phyloP scores from a whole-genome alignment of 2,888 invertebrate species.

The Osedax frankpressi region DNA sequence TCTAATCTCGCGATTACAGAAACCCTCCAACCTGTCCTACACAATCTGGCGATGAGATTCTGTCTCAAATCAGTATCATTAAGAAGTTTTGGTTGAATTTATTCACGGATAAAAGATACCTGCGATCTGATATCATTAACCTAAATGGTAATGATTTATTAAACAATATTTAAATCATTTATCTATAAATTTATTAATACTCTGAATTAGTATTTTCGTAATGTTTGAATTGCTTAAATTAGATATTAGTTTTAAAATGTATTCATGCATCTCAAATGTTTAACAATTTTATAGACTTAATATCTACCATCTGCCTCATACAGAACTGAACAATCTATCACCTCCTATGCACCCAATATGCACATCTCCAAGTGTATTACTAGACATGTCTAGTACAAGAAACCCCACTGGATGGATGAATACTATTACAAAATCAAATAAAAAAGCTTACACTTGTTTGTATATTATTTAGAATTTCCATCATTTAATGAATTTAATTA shows the following conservation, averaged over 20 bases:
- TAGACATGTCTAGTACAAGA: neutral
- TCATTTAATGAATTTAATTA: too few species aligned
- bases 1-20: too few species aligned
- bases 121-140: conserved; percentile 33
- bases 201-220: too few species aligned
- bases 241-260: too few species aligned
- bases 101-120: conserved; percentile 54
- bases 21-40: conserved; percentile 67
- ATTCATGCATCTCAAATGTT: too few species aligned
- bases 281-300: neutral
- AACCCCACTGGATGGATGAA: neutral
- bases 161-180: neutral
- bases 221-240: too few species aligned
- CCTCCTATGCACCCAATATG: neutral
- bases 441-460: too few species aligned
- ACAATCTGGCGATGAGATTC: conserved; percentile 61
- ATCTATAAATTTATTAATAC: neutral
- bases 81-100: conserved; percentile 90
- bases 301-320: neutral
- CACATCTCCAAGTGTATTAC: neutral
- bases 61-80: conserved; percentile 76
- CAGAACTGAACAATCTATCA: neutral
- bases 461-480: too few species aligned
- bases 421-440: too few species aligned
- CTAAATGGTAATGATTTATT: neutral